These are phyloP conservation scores for Myotis findleyi DNA, from an alignment of 2,797 vertebrate genomes.

Conservation along the genomic window DNA sequence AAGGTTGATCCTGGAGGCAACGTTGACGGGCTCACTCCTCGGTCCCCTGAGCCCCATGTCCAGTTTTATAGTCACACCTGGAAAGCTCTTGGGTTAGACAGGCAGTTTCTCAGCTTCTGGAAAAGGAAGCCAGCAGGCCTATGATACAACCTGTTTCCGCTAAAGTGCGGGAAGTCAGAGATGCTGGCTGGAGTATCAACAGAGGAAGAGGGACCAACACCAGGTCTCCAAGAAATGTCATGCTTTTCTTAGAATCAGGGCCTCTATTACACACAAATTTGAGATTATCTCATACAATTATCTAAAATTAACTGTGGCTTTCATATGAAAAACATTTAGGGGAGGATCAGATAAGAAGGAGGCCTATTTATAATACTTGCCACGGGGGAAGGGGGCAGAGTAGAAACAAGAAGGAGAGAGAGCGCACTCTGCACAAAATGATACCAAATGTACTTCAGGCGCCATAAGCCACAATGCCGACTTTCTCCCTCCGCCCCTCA, in stretches of 20 bases:
- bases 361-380: constrained; percentile 86
- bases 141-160: constrained; percentile 60
- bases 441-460: background rate
- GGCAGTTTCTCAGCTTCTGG: constrained; percentile 71
- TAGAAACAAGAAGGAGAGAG: background rate
- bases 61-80: background rate
- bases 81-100: background rate
- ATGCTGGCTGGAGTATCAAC: background rate
- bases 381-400: background rate
- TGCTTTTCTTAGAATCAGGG: constrained; percentile 87
- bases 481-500: constrained; percentile 63
- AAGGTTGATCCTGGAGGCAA: no score
- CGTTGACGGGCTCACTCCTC: fast-evolving
- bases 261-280: constrained; percentile 86
- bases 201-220: constrained; percentile 74
- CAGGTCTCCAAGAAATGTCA: constrained; percentile 77
- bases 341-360: constrained; percentile 87
- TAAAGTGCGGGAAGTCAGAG: constrained; percentile 49
- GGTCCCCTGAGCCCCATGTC: fast-evolving
- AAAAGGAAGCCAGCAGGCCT: constrained; percentile 72
- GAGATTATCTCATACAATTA: constrained; percentile 88
- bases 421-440: constrained; percentile 33
- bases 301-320: constrained; percentile 91
- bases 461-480: background rate
- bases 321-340: constrained; percentile 89